Conservation (phyloP, 2,888 invertebrate species). For the Rhagophthalmus giganteus region DNA sequence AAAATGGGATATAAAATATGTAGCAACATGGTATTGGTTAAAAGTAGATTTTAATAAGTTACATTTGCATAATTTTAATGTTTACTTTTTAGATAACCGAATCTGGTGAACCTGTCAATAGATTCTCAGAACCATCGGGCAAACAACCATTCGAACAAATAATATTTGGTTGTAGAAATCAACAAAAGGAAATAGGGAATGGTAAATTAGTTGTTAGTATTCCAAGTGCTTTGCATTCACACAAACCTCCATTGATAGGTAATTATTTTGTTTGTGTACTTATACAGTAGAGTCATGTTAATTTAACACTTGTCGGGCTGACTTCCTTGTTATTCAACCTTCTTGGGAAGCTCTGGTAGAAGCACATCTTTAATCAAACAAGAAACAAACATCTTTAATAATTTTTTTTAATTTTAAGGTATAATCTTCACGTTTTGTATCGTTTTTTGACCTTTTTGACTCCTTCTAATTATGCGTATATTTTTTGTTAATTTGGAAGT, state of each 20-base stretch:
- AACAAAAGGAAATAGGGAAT: constrained; percentile 48
- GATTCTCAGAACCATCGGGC: constrained; percentile 65
- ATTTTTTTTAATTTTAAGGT: no score
- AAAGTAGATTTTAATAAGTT: no score
- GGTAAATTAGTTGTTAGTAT: constrained; percentile 74
- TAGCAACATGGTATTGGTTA: constrained; percentile 85
- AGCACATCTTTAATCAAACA: no score
- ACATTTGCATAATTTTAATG: neutral
- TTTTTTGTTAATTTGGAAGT: no score
- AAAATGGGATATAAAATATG: constrained; percentile 72
- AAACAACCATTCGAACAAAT: constrained; percentile 91
- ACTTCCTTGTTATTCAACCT: no score
- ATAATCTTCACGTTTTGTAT: no score
- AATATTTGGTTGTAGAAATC: constrained; percentile 60
- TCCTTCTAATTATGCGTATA: no score
- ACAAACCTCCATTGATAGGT: constrained; percentile 87
- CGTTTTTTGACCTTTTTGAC: no score
- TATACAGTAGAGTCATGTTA: no score
- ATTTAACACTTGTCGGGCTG: no score
- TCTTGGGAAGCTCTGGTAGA: no score
- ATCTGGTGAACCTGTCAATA: constrained; percentile 67
- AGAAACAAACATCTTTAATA: no score
- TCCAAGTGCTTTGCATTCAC: constrained; percentile 92
- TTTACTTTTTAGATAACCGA: constrained; percentile 63
- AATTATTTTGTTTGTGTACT: constrained; percentile 33